These are phyloP conservation scores for Argyresthia goedartella DNA, from an alignment of 2,888 invertebrate species.

Conservation along the genomic window DNA sequence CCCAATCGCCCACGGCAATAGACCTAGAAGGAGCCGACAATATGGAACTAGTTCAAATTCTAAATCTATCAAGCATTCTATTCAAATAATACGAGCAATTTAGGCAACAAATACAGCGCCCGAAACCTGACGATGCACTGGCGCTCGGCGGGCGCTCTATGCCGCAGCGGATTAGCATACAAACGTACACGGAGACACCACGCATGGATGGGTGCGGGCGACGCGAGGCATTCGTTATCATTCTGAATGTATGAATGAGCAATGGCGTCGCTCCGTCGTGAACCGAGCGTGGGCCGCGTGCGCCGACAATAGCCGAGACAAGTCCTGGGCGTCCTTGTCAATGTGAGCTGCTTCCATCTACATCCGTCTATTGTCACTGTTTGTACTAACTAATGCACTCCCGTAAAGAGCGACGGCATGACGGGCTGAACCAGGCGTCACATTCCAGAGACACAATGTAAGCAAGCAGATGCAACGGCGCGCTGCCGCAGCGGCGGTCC, in stretches of 20 bases:
- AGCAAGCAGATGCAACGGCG: neutral
- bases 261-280: slow-evolving; percentile 50
- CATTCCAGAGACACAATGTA: slow-evolving; percentile 16
- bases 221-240: slow-evolving; percentile 58
- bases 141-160: slow-evolving; percentile 39
- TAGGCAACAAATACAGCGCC: slow-evolving; percentile 62
- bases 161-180: slow-evolving; percentile 52
- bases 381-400: slow-evolving; percentile 59
- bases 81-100: slow-evolving; percentile 67
- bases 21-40: slow-evolving; percentile 36
- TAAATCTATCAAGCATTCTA: slow-evolving; percentile 66
- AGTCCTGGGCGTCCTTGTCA: slow-evolving; percentile 71
- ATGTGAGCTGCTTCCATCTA: slow-evolving; percentile 69
- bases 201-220: slow-evolving; percentile 62
- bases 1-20: slow-evolving; percentile 34
- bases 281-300: slow-evolving; percentile 59
- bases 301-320: slow-evolving; percentile 61
- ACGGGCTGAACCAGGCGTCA: slow-evolving; percentile 27
- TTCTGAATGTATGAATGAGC: slow-evolving; percentile 71
- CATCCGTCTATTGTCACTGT: slow-evolving; percentile 69
- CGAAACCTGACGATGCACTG: slow-evolving; percentile 61
- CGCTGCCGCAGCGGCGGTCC: neutral
- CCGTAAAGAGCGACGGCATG: slow-evolving; percentile 35
- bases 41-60: slow-evolving; percentile 58
- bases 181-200: slow-evolving; percentile 55